Conservation (phyloP, 2,113 vertebrate species). For the Montifringilla adamsi region DNA sequence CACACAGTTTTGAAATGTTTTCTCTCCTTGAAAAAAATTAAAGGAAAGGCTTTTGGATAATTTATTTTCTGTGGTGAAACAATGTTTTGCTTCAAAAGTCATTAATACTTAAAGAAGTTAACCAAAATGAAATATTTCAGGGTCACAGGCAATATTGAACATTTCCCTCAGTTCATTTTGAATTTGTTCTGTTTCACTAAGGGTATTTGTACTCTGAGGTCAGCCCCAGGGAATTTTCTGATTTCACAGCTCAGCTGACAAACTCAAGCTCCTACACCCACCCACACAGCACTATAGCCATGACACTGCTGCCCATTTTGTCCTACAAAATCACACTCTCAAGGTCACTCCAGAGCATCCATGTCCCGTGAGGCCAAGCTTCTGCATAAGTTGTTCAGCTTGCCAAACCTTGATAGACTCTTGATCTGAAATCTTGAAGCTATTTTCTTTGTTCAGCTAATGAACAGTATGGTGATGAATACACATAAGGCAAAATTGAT, state of each 20-base stretch:
- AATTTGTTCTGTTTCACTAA: neutral
- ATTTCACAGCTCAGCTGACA: neutral
- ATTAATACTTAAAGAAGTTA: neutral
- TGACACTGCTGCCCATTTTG: neutral
- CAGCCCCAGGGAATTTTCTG: neutral
- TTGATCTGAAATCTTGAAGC: constrained; percentile 62
- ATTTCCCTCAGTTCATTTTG: neutral
- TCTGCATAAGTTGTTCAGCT: constrained; percentile 50
- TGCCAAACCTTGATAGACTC: constrained; percentile 70
- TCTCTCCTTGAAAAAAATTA: neutral
- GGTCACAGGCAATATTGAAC: neutral
- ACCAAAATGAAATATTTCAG: neutral
- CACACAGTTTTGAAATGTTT: fast-evolving
- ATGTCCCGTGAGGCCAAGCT: neutral
- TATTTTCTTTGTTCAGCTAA: constrained; percentile 74
- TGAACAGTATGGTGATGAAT: constrained; percentile 73
- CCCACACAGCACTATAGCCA: neutral
- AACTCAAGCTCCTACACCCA: neutral
- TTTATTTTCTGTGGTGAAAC: neutral
- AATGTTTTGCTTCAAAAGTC: neutral
- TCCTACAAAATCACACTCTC: neutral
- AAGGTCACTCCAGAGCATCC: constrained; percentile 28
- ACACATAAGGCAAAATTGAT: constrained; percentile 73
- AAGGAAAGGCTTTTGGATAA: neutral
- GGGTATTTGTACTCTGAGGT: neutral